Conservation (phyloP, 2,113 vertebrate genomes). For the Manacus vitellinus region DNA sequence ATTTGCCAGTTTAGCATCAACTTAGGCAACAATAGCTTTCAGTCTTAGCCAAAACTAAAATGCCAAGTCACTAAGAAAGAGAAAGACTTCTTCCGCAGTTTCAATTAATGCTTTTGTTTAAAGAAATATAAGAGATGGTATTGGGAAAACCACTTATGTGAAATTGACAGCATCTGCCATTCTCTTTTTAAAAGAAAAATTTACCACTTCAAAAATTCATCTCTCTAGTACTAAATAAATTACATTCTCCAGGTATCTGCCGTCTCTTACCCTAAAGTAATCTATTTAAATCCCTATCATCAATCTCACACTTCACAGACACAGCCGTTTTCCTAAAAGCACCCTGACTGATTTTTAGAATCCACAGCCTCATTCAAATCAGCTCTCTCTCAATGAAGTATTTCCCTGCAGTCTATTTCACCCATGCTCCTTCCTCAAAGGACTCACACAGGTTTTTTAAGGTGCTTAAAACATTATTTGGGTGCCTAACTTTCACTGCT, state of each 20-base stretch:
- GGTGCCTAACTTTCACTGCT: not conserved
- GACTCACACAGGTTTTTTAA: not conserved
- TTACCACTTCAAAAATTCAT: not conserved
- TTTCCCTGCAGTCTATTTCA: not conserved
- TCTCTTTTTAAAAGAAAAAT: not conserved
- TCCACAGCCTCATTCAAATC: not conserved
- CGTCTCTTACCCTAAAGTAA: not conserved
- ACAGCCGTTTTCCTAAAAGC: not conserved
- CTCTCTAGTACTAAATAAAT: not conserved
- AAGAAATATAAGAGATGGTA: not conserved
- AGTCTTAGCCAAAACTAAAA: slow-evolving; percentile 29
- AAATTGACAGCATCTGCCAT: not conserved
- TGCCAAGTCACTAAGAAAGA: not conserved
- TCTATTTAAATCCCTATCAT: not conserved
- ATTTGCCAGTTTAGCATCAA: not conserved
- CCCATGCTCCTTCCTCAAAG: not conserved
- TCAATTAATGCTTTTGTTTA: slow-evolving; percentile 32
- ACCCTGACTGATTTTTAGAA: not conserved
- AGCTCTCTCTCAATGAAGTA: not conserved
- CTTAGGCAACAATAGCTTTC: slow-evolving; percentile 42
- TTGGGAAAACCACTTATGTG: not conserved
- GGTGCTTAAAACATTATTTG: not conserved
- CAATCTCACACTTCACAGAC: not conserved
- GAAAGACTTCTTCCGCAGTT: slow-evolving; percentile 17
- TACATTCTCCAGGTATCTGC: not conserved